These are phyloP conservation scores for Pyralis farinalis DNA, from an alignment of 2,888 invertebrate genomes.

Conservation along the genomic window DNA sequence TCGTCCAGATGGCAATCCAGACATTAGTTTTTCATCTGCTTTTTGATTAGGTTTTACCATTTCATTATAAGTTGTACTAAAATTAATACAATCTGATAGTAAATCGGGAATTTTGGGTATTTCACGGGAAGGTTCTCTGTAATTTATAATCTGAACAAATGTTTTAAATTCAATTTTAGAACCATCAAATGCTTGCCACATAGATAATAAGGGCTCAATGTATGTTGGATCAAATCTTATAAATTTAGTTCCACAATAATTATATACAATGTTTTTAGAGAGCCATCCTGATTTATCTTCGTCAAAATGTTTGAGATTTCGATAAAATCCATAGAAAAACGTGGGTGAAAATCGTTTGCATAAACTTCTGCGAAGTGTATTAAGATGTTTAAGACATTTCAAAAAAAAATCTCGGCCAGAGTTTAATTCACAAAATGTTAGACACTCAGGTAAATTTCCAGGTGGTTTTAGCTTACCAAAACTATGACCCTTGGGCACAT, in stretches of 20 bases:
- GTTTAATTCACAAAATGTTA: slow-evolving; percentile 51
- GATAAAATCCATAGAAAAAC: slow-evolving; percentile 51
- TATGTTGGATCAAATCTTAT: slow-evolving; percentile 66
- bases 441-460: slow-evolving; percentile 66
- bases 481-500: slow-evolving; percentile 63
- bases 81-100: slow-evolving; percentile 47
- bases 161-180: slow-evolving; percentile 66
- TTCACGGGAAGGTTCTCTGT: slow-evolving; percentile 54
- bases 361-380: slow-evolving; percentile 54
- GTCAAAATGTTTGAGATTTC: slow-evolving; percentile 52
- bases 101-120: slow-evolving; percentile 63
- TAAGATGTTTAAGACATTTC: slow-evolving; percentile 67
- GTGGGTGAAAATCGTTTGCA: slow-evolving; percentile 44
- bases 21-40: slow-evolving; percentile 37
- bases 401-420: slow-evolving; percentile 54
- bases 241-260: slow-evolving; percentile 55
- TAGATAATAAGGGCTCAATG: slow-evolving; percentile 68
- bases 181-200: slow-evolving; percentile 69
- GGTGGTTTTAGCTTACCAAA: slow-evolving; percentile 68
- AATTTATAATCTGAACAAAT: slow-evolving; percentile 72
- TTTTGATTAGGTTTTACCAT: slow-evolving; percentile 55
- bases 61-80: slow-evolving; percentile 59
- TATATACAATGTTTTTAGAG: slow-evolving; percentile 58
- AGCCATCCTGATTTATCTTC: slow-evolving; percentile 66
- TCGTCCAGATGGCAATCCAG: slow-evolving; percentile 64